Evolutionary conservation across 2,797 vertebrate genomes (phyloP).

Genomic region (Catamblyrhynchus diadema): DNA sequence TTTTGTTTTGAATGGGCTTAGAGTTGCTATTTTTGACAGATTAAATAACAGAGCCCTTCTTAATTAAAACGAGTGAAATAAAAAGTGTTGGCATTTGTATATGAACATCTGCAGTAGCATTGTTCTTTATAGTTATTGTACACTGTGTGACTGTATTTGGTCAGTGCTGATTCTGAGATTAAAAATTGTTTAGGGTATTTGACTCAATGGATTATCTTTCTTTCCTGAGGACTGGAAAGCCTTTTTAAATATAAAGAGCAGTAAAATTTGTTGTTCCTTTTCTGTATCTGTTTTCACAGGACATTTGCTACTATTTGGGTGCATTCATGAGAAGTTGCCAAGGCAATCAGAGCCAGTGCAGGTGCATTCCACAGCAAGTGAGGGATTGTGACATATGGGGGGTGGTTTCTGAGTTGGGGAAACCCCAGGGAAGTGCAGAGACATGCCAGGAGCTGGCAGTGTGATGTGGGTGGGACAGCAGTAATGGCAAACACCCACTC

Average conservation of each 20-base stretch:
- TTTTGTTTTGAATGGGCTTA: constrained; percentile 32
- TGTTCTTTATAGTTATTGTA: constrained; percentile 25
- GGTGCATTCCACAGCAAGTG: background rate
- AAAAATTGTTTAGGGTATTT: constrained; percentile 14
- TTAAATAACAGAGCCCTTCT: constrained; percentile 9
- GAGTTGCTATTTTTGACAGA: constrained; percentile 14
- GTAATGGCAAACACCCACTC: background rate
- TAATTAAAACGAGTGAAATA: constrained; percentile 63
- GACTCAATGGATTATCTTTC: background rate
- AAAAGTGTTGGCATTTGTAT: constrained; percentile 47
- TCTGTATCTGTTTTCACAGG: background rate
- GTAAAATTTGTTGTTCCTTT: background rate
- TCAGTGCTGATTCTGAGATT: background rate
- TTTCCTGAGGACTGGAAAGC: background rate
- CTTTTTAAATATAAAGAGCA: background rate
- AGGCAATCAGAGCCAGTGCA: background rate
- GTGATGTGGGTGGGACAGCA: background rate
- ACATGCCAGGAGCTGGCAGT: background rate
- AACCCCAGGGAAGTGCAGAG: background rate
- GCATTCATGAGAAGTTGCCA: background rate
- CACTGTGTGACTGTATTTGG: background rate
- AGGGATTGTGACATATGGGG: accelerated
- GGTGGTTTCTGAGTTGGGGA: background rate
- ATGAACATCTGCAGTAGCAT: constrained; percentile 44
- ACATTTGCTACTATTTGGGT: background rate